Evolutionary conservation across 2,113 vertebrate species (phyloP), one percentile per base, ranked within the genome.

Genomic region (Pedetes capensis): DNA sequence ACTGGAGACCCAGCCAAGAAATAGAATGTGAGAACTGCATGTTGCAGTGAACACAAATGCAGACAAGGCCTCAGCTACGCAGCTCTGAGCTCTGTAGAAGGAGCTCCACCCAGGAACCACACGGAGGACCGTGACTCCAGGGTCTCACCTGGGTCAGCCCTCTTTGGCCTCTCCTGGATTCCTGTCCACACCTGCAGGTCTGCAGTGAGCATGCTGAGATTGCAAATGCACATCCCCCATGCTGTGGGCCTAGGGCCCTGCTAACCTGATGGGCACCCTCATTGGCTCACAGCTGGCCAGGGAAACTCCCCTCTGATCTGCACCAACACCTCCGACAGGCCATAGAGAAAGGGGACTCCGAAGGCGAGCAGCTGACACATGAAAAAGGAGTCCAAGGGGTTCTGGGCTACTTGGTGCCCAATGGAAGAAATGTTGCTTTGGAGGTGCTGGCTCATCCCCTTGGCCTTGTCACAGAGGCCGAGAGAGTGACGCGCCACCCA

Each of bases 321-420:
- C 86, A 98, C 85, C 4, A 99, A 97, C 80, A 99, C 97, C 97
- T 98, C 98, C 0, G 98, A 98, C 97, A 99, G 98, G n/a, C 98
- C 98, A 97, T 98, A 99, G 83, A 99, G 98, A 97, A 99, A 99
- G 82, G 98, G 98, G 91, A 99, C 98, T 68, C 98, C 98, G 61
- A 99, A 99, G 74, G 98, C 99, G 97, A 99, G 96, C 97, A 99
- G 98, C 98, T 99, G 99, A 98, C 98, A 99, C 98, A 99, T 98
- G 98, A 99, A 99, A 98, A 99, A 99, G 96, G 98, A 99, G 98
- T 99, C 99, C 98, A 99, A 96, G 97, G 99, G 99, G 95, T 99
- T 99, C 97, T 98, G 99, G 91, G 99, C 98, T 98, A 99, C 97
- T 95, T 99, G 99, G 95, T 99, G 99, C 98, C 99, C 99, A 71